Evolutionary conservation across 2,797 vertebrate genomes (phyloP).

Genomic region (Leptodactylus fallax): DNA sequence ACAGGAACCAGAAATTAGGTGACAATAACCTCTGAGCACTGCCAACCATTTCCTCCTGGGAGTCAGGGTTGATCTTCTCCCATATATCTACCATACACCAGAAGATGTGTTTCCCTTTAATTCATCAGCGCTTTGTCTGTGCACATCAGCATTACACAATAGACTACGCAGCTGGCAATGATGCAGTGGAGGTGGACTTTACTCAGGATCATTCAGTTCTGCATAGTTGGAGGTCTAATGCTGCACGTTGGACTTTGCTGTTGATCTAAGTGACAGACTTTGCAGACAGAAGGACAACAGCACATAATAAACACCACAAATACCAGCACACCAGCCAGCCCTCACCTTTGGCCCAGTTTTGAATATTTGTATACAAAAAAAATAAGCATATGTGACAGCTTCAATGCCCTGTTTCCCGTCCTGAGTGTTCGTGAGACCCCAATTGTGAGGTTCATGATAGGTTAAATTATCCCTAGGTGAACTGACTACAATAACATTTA

Average conservation of each 20-base stretch:
- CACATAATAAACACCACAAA: constrained; percentile 22
- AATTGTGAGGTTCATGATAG: not conserved
- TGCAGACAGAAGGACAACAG: constrained; percentile 55
- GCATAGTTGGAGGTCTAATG: constrained; percentile 49
- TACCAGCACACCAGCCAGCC: not conserved
- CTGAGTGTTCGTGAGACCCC: not conserved
- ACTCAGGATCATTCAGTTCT: constrained; percentile 21
- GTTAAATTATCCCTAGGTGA: too few species aligned
- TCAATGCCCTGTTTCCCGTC: not conserved
- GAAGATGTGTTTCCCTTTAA: not conserved
- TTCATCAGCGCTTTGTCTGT: not conserved
- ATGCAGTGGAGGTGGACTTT: constrained; percentile 42
- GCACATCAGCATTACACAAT: constrained; percentile 18
- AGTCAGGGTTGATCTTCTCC: too few species aligned
- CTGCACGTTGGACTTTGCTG: constrained; percentile 55
- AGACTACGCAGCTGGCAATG: not conserved
- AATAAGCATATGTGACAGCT: not conserved
- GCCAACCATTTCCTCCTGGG: too few species aligned
- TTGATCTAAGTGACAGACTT: constrained; percentile 30
- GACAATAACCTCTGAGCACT: too few species aligned
- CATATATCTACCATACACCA: not conserved
- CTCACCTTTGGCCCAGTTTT: constrained; percentile 55
- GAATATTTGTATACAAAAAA: constrained; percentile 49
- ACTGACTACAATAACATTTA: too few species aligned
- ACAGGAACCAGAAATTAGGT: too few species aligned